phyloP scores from a whole-genome alignment of 2,113 vertebrate genomes.

The Colaptes auratus region DNA sequence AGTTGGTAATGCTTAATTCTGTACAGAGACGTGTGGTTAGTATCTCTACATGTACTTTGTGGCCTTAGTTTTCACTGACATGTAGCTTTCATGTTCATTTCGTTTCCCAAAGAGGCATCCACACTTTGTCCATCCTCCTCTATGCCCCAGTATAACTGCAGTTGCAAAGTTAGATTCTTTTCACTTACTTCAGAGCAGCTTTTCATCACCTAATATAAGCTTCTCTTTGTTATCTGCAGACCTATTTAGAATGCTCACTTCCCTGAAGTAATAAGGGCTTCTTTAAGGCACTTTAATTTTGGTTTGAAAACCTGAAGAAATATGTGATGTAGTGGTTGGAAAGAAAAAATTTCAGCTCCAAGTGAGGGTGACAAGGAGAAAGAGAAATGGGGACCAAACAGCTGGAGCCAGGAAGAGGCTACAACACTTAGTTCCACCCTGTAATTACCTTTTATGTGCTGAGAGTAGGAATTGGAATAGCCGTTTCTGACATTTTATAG shows the following conservation, averaged over 20 bases:
- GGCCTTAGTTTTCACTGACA: neutral
- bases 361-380: neutral
- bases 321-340: neutral
- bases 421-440: neutral
- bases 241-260: neutral
- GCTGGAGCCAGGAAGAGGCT: neutral
- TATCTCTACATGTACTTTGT: neutral
- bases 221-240: neutral
- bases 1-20: neutral
- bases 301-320: neutral
- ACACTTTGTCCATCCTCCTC: neutral
- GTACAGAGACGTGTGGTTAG: neutral
- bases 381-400: neutral
- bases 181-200: neutral
- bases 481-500: neutral
- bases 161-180: neutral
- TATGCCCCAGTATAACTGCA: neutral
- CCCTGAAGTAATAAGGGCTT: neutral
- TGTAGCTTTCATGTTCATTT: neutral
- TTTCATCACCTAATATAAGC: neutral
- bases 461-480: constrained; percentile 28
- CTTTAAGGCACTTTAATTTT: constrained; percentile 9
- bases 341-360: neutral
- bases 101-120: neutral
- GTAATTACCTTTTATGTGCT: neutral